Base-by-base conservation (phyloP, 2,797 vertebrate genomes). In the Chelidonichthys spinosus region DNA sequence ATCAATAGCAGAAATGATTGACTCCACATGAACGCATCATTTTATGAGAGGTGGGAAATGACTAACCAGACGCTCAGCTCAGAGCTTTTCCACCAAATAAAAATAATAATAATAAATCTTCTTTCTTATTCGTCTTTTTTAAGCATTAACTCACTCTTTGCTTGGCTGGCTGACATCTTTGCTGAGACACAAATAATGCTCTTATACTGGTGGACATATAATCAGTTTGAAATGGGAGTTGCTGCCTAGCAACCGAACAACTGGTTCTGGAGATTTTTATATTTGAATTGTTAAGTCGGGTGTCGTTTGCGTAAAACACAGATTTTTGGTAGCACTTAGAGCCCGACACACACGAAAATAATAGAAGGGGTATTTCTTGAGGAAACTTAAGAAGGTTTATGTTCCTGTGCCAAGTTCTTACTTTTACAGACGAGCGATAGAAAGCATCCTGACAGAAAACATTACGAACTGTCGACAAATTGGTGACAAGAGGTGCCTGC, bases 1-100 rank as follows among this genome's bases (percentile, higher is more conserved):
- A 75, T 61, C 68, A 76, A 76, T 78, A 37, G 72, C 2, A 18
- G 46, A 25, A 66, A 68, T 70, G 61, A 67, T 59, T 60, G 54
- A 65, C 50, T 74, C 32, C 55, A 69, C 11, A 52, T 40, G 6
- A 25, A 25, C 25, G 25, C 25, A 25, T 35, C 9, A 53, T 61
- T 73, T 73, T 13, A 11, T 32, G 32, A 53, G 37, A 33, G n/a
- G 17, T 25, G 13, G 5, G 25, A 66, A 67, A 74, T 47, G 2
- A 61, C n/a, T 5, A 7, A 15, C 3, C 14, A n/a, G 17, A 11
- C 18, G 11, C 25, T 58, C 7, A 0, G 5, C 49, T 15, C 14
- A 35, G 54, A 11, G 18, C 25, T 17, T 60, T 25, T 25, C 25
- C 25, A 25, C 25, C 25, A 25, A 25, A 25, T 25, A 1, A 25